Conservation (phyloP, 2,113 vertebrate species). For the Colius striatus region DNA sequence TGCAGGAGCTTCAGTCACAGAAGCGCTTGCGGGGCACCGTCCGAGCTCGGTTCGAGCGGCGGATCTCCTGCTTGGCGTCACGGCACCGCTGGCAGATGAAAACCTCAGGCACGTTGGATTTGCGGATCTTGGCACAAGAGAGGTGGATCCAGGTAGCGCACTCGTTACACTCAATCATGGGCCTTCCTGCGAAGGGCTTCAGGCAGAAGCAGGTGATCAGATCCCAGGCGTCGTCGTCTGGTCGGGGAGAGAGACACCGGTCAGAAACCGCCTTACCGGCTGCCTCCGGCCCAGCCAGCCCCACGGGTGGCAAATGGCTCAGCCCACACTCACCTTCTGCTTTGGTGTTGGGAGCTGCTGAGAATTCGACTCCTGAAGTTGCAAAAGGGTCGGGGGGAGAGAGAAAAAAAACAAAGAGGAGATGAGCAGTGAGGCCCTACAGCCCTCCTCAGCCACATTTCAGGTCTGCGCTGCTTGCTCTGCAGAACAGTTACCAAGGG, state of each 20-base stretch:
- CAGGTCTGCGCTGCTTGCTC: not conserved
- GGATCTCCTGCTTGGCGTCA: conserved; percentile 89
- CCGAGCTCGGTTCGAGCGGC: conserved; percentile 93
- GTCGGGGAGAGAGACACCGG: not conserved
- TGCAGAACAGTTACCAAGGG: not conserved
- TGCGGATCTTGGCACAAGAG: conserved; percentile 98
- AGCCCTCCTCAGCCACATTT: not conserved
- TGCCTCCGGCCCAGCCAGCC: not conserved
- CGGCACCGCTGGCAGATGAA: conserved; percentile 96
- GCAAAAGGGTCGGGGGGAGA: fast-evolving
- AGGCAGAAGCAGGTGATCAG: conserved; percentile 99
- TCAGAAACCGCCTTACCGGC: not conserved
- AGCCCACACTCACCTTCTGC: conserved; percentile 59
- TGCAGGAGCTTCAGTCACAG: conserved; percentile 81
- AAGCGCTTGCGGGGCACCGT: conserved; percentile 92
- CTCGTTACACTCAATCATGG: conserved; percentile 97
- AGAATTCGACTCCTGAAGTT: not conserved
- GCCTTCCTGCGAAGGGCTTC: conserved; percentile 96
- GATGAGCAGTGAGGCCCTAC: not conserved
- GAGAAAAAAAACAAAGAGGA: not conserved
- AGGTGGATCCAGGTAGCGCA: conserved; percentile 98
- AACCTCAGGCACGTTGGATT: conserved; percentile 97
- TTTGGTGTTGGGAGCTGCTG: conserved; percentile 62
- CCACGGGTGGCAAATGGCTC: not conserved
- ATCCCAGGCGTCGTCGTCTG: conserved; percentile 98